A percentile compares a stretch with the other conserved stretches of the same genome.
Conservation (phyloP, 2,113 vertebrate species). For the Myrmecobius fasciatus region DNA sequence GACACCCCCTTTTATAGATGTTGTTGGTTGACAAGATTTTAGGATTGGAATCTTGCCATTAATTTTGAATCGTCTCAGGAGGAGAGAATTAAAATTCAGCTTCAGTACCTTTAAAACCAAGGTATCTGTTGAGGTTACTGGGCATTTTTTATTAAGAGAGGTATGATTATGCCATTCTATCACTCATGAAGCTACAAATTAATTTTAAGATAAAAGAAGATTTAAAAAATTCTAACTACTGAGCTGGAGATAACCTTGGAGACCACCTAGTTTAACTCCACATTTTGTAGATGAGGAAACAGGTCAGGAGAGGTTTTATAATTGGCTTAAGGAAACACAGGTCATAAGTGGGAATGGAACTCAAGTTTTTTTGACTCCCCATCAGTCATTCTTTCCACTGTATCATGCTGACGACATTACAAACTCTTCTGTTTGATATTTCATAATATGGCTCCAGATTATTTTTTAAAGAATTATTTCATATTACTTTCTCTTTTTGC, state of each 20-base stretch:
- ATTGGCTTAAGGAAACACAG: not conserved
- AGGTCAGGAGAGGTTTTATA: constrained; percentile 7
- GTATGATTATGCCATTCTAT: not conserved
- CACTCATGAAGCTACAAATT: not conserved
- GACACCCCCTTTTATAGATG: not conserved
- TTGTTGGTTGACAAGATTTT: not conserved
- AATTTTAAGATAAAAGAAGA: not conserved
- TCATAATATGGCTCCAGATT: not conserved
- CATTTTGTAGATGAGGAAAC: not conserved
- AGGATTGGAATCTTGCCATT: not conserved
- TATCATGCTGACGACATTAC: not conserved
- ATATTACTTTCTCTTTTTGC: not conserved
- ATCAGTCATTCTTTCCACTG: not conserved
- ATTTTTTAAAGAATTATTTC: not conserved
- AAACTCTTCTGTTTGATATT: not conserved
- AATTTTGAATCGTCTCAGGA: not conserved
- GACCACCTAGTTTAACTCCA: not conserved
- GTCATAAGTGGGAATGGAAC: not conserved
- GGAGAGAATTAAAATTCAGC: not conserved
- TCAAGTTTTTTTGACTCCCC: not conserved
- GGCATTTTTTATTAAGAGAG: not conserved
- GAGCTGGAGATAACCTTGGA: not conserved
- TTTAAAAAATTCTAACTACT: not conserved
- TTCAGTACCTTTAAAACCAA: not conserved
- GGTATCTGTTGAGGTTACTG: not conserved